These are phyloP conservation scores for Pseudorhombus dupliciocellatus DNA, from an alignment of 2,113 vertebrate species.

Conservation along the genomic window DNA sequence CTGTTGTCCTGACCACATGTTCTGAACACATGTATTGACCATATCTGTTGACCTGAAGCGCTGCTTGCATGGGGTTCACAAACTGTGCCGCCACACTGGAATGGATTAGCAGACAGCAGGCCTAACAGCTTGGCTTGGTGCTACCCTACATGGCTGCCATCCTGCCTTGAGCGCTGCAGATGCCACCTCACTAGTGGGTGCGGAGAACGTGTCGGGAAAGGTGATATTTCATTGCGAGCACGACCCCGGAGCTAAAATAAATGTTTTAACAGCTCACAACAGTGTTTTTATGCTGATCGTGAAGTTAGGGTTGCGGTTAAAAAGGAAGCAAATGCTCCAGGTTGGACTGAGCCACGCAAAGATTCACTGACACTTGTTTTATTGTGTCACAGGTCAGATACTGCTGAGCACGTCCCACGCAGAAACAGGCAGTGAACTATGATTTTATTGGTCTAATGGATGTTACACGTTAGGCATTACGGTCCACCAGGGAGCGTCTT, in stretches of 20 bases:
- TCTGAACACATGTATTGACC: slow-evolving; percentile 73
- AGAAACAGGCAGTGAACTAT: slow-evolving; percentile 27
- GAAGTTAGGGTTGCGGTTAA: not conserved
- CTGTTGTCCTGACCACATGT: slow-evolving; percentile 76
- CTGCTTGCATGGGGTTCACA: slow-evolving; percentile 57
- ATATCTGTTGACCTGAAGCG: slow-evolving; percentile 73
- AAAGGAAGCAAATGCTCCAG: slow-evolving; percentile 2
- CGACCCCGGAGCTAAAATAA: slow-evolving; percentile 29
- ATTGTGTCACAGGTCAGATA: slow-evolving; percentile 20
- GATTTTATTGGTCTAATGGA: slow-evolving; percentile 43
- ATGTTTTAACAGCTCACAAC: slow-evolving; percentile 15
- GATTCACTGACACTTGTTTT: slow-evolving; percentile 21
- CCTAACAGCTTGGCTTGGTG: slow-evolving; percentile 76
- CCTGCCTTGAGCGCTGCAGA: slow-evolving; percentile 81
- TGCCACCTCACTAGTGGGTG: slow-evolving; percentile 76
- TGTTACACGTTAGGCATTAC: slow-evolving; percentile 27
- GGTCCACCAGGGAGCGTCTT: slow-evolving; percentile 53
- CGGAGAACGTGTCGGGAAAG: slow-evolving; percentile 61
- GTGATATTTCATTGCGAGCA: slow-evolving; percentile 51
- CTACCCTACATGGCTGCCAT: slow-evolving; percentile 75
- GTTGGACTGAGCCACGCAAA: slow-evolving; percentile 4
- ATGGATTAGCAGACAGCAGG: slow-evolving; percentile 81
- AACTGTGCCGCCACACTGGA: slow-evolving; percentile 72
- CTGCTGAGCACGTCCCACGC: slow-evolving; percentile 1
- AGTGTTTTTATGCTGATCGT: slow-evolving; percentile 16